Evolutionary conservation across 2,888 invertebrate species (phyloP).

Genomic region (Gastrophysa polygoni): DNA sequence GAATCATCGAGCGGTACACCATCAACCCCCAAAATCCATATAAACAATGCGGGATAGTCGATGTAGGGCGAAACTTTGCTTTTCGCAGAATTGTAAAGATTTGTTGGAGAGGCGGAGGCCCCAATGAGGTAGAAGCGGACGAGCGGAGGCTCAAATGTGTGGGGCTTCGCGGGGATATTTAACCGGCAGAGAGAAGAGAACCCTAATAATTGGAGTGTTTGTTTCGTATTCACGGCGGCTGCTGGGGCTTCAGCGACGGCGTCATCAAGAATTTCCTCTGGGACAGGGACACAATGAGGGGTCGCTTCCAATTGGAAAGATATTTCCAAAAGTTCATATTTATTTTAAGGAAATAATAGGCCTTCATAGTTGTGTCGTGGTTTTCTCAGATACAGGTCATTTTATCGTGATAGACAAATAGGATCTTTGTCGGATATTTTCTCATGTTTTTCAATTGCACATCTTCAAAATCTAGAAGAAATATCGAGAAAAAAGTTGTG

Average conservation of each 20-base stretch:
- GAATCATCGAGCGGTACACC: neutral
- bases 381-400: too few relatives aligned
- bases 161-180: slow-evolving; percentile 39
- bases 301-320: too few relatives aligned
- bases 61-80: slow-evolving; percentile 10
- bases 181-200: slow-evolving; percentile 37
- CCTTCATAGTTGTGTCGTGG: too few relatives aligned
- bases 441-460: too few relatives aligned
- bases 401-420: too few relatives aligned
- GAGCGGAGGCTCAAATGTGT: slow-evolving; percentile 36
- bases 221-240: slow-evolving; percentile 35
- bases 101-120: too few relatives aligned
- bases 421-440: too few relatives aligned
- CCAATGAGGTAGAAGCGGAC: slow-evolving; percentile 38
- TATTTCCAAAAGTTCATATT: too few relatives aligned
- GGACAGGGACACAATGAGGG: neutral
- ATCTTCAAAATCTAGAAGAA: too few relatives aligned
- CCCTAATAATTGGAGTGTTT: slow-evolving; percentile 40
- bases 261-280: neutral
- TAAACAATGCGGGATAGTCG: slow-evolving; percentile 9
- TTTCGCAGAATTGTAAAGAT: slow-evolving; percentile 27
- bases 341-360: too few relatives aligned
- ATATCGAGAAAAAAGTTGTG: too few relatives aligned
- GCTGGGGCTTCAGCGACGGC: neutral
- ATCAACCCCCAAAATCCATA: neutral